These are phyloP conservation scores for Rotaria sp. DNA, from an alignment of 2,888 invertebrate species.

Conservation along the genomic window DNA sequence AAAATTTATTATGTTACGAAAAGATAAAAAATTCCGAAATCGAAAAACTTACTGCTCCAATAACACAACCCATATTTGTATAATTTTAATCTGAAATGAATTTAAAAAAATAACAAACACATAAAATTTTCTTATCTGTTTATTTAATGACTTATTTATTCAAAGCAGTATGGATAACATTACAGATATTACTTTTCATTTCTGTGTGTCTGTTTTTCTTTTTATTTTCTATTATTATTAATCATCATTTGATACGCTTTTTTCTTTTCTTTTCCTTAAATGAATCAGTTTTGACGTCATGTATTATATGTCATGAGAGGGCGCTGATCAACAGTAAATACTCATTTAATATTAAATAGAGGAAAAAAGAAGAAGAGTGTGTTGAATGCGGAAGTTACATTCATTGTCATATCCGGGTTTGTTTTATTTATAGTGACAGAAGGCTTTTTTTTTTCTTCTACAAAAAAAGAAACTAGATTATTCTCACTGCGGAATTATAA, in stretches of 20 bases:
- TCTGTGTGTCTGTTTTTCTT: too few species aligned
- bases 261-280: not conserved
- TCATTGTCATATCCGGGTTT: too few species aligned
- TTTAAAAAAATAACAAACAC: not conserved
- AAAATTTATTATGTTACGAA: not conserved
- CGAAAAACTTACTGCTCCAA: not conserved
- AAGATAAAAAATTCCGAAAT: not conserved
- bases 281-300: not conserved
- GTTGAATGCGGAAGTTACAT: too few species aligned
- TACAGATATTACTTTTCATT: not conserved
- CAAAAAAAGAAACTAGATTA: too few species aligned
- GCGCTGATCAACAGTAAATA: not conserved
- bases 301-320: not conserved
- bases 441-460: too few species aligned
- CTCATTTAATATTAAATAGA: not conserved
- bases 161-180: not conserved
- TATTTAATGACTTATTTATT: not conserved
- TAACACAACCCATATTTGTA: conserved; percentile 4
- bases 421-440: too few species aligned
- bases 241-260: not conserved
- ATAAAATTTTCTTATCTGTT: not conserved
- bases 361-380: not conserved
- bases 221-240: not conserved
- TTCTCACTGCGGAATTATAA: too few species aligned
- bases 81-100: not conserved